phyloP scores from a whole-genome alignment of 2,888 invertebrate species.

The Bedellia somnulentella region DNA sequence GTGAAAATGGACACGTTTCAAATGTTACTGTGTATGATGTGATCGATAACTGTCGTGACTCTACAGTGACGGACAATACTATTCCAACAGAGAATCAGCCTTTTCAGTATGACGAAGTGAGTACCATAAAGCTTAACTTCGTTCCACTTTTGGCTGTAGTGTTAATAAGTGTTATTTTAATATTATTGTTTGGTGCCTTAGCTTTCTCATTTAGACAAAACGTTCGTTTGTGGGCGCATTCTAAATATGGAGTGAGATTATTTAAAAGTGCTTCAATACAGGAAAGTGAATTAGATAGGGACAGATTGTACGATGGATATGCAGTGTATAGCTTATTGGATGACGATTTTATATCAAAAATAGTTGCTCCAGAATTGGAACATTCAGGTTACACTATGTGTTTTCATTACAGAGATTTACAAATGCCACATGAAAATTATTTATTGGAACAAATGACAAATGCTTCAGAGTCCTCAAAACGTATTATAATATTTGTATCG shows the following conservation, averaged over 20 bases:
- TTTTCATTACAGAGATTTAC: conserved; percentile 68
- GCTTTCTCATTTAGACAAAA: conserved; percentile 78
- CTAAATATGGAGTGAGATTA: conserved; percentile 76
- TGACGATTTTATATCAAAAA: conserved; percentile 70
- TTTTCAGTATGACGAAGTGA: conserved; percentile 66
- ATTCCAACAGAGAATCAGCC: conserved; percentile 59
- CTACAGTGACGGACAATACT: conserved; percentile 54
- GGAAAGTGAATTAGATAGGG: conserved; percentile 62
- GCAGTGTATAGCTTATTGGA: conserved; percentile 84
- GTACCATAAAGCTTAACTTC: conserved; percentile 67
- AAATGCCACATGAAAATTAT: conserved; percentile 63
- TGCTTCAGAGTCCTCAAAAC: conserved; percentile 65
- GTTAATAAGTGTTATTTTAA: conserved; percentile 70
- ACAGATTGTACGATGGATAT: conserved; percentile 83
- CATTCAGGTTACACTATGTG: conserved; percentile 67
- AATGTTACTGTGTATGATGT: conserved; percentile 50
- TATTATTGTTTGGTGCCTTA: conserved; percentile 70
- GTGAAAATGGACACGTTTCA: conserved; percentile 42
- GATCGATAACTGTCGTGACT: conserved; percentile 50
- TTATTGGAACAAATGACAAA: conserved; percentile 65
- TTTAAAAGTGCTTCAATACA: conserved; percentile 66
- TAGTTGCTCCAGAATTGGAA: conserved; percentile 74
- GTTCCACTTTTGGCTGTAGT: conserved; percentile 76
- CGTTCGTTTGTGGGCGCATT: conserved; percentile 78
- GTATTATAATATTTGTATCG: conserved; percentile 78